Evolutionary conservation across 2,888 invertebrate genomes (phyloP).

Genomic region (Thera obeliscata): DNA sequence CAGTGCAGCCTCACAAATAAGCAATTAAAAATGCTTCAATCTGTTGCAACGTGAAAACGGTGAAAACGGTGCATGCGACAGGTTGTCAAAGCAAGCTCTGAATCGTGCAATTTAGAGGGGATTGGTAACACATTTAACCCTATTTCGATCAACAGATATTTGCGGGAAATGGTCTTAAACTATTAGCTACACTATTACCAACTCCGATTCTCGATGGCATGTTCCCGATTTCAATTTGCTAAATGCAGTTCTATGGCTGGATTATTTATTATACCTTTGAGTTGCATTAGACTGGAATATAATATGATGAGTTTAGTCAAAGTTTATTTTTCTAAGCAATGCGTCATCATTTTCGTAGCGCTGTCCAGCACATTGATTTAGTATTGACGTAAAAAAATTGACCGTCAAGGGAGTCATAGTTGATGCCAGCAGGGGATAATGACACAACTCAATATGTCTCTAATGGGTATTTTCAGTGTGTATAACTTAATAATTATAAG

Average conservation of each 20-base stretch:
- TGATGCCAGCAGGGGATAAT: too few species aligned
- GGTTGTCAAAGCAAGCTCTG: slow-evolving; percentile 45
- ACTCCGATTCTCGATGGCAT: slow-evolving; percentile 38
- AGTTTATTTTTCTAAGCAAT: too few species aligned
- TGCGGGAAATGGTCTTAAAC: slow-evolving; percentile 42
- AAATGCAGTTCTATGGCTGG: slow-evolving; percentile 15
- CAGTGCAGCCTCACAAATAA: slow-evolving; percentile 25
- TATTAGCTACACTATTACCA: slow-evolving; percentile 36
- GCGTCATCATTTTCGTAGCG: too few species aligned
- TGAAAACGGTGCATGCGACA: slow-evolving; percentile 43
- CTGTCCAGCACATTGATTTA: too few species aligned
- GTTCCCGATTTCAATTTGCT: slow-evolving; percentile 41
- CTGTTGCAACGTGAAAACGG: slow-evolving; percentile 31
- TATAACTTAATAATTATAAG: too few species aligned
- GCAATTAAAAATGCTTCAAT: slow-evolving; percentile 40
- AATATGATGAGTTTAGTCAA: not conserved
- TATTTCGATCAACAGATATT: slow-evolving; percentile 45
- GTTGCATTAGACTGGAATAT: not conserved
- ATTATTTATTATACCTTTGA: slow-evolving; percentile 12
- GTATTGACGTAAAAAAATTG: too few species aligned
- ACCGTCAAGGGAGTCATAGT: too few species aligned
- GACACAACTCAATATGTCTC: too few species aligned
- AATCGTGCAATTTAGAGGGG: slow-evolving; percentile 41
- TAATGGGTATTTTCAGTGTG: too few species aligned
- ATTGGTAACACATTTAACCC: slow-evolving; percentile 43